A percentile compares a stretch with the other conserved stretches of the same genome.
These are phyloP conservation scores for Epinephelus fuscoguttatus DNA, from an alignment of 2,113 vertebrate species.

Conservation along the genomic window DNA sequence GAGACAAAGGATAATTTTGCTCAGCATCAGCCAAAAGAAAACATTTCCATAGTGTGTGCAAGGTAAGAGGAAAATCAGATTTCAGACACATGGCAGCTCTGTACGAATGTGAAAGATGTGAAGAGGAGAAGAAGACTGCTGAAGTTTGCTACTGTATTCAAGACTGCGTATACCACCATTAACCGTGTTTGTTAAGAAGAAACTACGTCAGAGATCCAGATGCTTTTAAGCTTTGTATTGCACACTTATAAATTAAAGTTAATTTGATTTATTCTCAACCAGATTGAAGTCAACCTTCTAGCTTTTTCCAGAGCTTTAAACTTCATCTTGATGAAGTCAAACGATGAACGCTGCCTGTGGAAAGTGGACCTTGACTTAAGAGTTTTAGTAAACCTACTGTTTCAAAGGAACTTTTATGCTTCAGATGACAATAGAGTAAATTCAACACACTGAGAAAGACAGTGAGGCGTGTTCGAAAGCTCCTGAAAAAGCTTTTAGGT, in stretches of 20 bases:
- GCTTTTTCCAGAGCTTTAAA: background rate
- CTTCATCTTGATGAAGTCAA: background rate
- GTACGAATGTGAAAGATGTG: background rate
- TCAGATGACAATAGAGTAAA: background rate
- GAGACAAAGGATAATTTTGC: background rate
- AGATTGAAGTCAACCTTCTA: background rate
- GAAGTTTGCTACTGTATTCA: background rate
- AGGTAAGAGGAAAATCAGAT: background rate
- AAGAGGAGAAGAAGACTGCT: background rate
- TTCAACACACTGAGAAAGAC: background rate
- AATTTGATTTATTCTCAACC: background rate
- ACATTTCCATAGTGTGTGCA: background rate
- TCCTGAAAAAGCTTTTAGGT: background rate
- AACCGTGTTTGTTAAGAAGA: background rate
- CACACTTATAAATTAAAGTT: background rate
- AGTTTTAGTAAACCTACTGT: too few species aligned
- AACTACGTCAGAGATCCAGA: background rate
- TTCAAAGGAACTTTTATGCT: too few species aligned
- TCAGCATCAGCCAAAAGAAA: conserved; percentile 5
- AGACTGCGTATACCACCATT: background rate
- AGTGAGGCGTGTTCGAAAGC: background rate
- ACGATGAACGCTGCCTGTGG: background rate
- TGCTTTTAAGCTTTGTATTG: background rate
- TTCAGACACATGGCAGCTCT: conserved; percentile 8
- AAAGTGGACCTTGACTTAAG: background rate